Evolutionary conservation across 2,113 vertebrate species (phyloP).

Genomic region (Chinchilla lanigera): DNA sequence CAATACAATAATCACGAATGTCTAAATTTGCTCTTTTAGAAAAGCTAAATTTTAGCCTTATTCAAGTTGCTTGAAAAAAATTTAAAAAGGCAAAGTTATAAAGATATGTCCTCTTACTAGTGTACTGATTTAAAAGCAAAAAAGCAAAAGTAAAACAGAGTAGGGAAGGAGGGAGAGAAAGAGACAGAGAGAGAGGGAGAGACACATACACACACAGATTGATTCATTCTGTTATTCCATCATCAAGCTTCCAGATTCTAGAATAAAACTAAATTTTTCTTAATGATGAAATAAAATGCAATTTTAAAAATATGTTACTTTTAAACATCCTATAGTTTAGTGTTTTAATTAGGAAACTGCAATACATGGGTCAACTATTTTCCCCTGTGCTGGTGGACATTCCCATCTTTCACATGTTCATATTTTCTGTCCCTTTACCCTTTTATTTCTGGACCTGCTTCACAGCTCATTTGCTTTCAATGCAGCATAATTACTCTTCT

Average conservation of each 20-base stretch:
- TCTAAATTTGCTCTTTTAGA: background rate
- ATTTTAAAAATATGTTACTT: background rate
- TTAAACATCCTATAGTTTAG: background rate
- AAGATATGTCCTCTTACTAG: background rate
- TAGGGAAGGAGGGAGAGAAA: background rate
- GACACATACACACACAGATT: background rate
- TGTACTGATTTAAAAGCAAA: background rate
- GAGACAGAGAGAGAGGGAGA: background rate
- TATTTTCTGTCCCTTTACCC: conserved; percentile 19
- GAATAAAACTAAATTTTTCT: background rate
- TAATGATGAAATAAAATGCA: conserved; percentile 21
- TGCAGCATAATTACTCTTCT: conserved; percentile 34
- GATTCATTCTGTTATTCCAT: background rate
- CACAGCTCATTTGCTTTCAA: conserved; percentile 8
- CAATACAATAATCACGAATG: background rate
- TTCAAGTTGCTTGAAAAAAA: background rate
- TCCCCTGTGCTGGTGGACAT: no score
- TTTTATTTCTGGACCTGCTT: conserved; percentile 35
- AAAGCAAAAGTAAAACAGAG: background rate
- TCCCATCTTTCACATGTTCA: background rate
- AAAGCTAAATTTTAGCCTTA: background rate
- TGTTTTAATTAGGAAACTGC: background rate
- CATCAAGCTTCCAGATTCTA: background rate
- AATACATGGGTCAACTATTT: background rate
- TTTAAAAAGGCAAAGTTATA: background rate